Conservation (phyloP, 2,888 invertebrate species). For the Syrphus vitripennis region DNA sequence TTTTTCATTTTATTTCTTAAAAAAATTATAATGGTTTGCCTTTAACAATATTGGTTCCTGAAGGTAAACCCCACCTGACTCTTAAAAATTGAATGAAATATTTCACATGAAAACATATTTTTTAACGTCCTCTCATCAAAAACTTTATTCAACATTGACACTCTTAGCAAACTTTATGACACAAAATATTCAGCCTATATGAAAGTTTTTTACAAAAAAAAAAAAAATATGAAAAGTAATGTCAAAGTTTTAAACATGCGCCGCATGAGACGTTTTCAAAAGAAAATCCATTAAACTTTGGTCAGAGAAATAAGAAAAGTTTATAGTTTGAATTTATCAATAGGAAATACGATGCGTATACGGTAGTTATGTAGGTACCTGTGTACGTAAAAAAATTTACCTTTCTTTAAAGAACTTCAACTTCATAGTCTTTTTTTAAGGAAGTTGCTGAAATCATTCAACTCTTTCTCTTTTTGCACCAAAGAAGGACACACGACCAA, state of each 20-base stretch:
- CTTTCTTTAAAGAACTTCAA: neutral
- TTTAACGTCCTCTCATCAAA: constrained; percentile 5
- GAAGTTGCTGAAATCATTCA: neutral
- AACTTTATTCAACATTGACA: constrained; percentile 4
- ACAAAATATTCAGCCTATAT: constrained; percentile 13
- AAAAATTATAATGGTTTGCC: too few species aligned
- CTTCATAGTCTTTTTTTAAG: neutral
- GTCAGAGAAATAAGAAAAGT: constrained; percentile 1
- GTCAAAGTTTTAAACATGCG: neutral
- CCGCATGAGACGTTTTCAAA: constrained; percentile 1
- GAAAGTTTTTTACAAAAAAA: neutral
- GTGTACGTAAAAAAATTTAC: too few species aligned
- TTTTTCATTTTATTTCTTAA: too few species aligned
- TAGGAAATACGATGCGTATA: neutral
- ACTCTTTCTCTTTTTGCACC: neutral
- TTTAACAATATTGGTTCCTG: too few species aligned
- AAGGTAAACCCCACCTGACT: too few species aligned
- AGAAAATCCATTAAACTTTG: constrained; percentile 21
- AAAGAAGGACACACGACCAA: neutral
- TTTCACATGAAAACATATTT: neutral
- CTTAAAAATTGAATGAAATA: too few species aligned
- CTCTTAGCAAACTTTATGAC: constrained; percentile 9
- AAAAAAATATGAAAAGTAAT: constrained; percentile 1
- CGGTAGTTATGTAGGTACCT: neutral
- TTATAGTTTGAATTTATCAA: constrained; percentile 15